phyloP scores from a whole-genome alignment of 53 echinoderm and acorn worm species.

The Crossaster papposus region DNA sequence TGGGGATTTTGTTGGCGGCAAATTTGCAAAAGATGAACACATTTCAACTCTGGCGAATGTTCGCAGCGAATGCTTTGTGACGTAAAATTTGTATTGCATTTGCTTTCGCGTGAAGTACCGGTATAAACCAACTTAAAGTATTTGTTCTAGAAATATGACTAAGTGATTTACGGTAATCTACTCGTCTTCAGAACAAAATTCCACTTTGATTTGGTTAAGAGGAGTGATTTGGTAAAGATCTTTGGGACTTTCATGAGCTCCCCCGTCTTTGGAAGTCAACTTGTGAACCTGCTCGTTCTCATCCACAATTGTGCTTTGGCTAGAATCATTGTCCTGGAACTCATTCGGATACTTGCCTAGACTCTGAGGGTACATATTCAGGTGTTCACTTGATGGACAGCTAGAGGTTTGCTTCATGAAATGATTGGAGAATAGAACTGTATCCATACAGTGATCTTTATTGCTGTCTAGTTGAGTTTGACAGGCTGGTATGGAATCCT shows the following conservation, averaged over 20 bases:
- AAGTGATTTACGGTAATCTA: background rate
- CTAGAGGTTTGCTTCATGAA: background rate
- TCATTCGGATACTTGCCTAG: slow-evolving; percentile 37
- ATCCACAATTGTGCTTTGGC: slow-evolving; percentile 50
- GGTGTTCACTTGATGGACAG: background rate
- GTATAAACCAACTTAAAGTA: too few species aligned
- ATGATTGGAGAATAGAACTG: slow-evolving; percentile 11
- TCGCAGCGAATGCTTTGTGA: too few species aligned
- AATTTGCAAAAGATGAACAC: too few species aligned
- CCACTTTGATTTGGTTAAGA: slow-evolving; percentile 22
- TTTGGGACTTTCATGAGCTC: background rate
- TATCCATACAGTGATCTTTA: background rate
- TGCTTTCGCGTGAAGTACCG: too few species aligned
- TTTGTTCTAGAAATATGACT: background rate
- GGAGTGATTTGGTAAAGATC: slow-evolving; percentile 4
- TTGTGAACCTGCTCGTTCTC: slow-evolving; percentile 4
- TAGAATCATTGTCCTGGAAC: background rate
- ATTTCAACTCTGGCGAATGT: too few species aligned
- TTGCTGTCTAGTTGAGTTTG: background rate
- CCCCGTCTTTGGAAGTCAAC: too few species aligned
- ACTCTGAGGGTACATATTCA: slow-evolving; percentile 36
- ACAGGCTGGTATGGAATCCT: too few species aligned
- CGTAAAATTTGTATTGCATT: too few species aligned
- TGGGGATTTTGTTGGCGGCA: too few species aligned
- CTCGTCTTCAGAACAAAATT: slow-evolving; percentile 20